Base-by-base conservation (phyloP, 2,113 vertebrate genomes). In the Channa maculata region DNA sequence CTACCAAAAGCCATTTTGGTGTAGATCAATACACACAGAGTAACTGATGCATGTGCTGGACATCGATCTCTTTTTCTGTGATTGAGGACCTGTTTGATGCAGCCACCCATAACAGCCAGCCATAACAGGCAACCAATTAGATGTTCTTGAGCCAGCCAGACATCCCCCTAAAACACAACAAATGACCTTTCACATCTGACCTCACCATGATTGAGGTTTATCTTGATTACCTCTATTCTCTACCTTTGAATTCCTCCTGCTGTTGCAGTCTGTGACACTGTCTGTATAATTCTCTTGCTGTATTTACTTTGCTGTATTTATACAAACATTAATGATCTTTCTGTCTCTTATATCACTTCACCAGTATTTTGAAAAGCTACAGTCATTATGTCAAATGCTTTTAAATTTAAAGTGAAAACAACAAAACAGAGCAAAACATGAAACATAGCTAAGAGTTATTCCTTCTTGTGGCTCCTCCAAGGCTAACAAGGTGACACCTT, bases 21-120 rank as follows among this genome's bases (percentile, higher is more conserved):
- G 15, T 65, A 14, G 46, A 78, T 75, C 74, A 53, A 66, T 85
- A 48, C 9, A 34, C 12, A 10, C 2, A 65, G 43, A 34, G 15
- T 52, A 36, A 55, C 60, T 9, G n/a, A 51, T 45, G 34, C 37
- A 5, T 65, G 52, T 45, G n/a, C 34, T 71, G 45, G 37, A 8
- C 49, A 81, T 81, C 7, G 43, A 74, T 65, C 58, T 54, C 1
- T 37, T 10, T 38, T 8, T 48, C 55, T 53, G 24, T 49, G 34
- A 57, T 6, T 54, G 45, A 53, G 39, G 9, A 61, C 38, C 62
- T 50, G 48, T 36, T 67, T 64, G 38, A 77, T 58, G 43, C 54
- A 10, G n/a, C 45, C 34, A 41, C 15, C 52, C 41, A 43, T 52
- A 52, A 37, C 48, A 59, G 15, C 24, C 24, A 41, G 34, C 52